These are phyloP conservation scores for Delia radicum DNA, from an alignment of 1,140 invertebrate species.

Conservation along the genomic window DNA sequence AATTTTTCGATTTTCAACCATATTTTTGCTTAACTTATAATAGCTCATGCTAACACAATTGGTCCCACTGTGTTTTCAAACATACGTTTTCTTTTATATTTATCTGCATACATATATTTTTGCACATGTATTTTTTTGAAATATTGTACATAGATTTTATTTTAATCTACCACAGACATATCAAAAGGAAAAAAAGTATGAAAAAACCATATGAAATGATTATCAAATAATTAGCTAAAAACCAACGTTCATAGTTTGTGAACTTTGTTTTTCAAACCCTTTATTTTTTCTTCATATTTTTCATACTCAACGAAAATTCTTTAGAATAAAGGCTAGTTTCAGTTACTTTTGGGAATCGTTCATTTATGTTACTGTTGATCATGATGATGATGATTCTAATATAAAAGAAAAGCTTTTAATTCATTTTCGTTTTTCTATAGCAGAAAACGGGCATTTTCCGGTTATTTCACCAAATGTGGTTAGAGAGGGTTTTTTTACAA, in stretches of 20 bases:
- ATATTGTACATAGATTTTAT: too few relatives aligned
- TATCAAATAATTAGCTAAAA: conserved; percentile 8
- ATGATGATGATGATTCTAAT: background rate
- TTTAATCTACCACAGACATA: background rate
- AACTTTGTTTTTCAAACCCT: background rate
- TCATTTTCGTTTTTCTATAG: background rate
- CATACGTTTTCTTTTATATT: too few relatives aligned
- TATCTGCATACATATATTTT: too few relatives aligned
- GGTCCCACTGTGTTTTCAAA: too few relatives aligned
- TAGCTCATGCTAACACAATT: too few relatives aligned
- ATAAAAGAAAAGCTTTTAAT: background rate
- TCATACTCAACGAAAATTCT: background rate
- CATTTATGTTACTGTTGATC: too few relatives aligned
- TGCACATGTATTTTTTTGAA: too few relatives aligned
- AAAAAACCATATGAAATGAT: background rate
- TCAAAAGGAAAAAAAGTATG: too few relatives aligned
- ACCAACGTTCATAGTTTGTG: background rate
- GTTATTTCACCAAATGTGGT: conserved; percentile 10
- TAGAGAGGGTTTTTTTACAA: background rate
- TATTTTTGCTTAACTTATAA: too few relatives aligned
- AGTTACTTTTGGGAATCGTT: background rate
- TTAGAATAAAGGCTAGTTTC: background rate
- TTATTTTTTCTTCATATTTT: background rate
- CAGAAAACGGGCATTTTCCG: background rate
- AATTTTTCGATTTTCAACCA: too few relatives aligned